A percentile compares a stretch with the other conserved stretches of the same genome.
Evolutionary conservation across 2,888 invertebrate species (phyloP).

Genomic region (Pandemis corylana): DNA sequence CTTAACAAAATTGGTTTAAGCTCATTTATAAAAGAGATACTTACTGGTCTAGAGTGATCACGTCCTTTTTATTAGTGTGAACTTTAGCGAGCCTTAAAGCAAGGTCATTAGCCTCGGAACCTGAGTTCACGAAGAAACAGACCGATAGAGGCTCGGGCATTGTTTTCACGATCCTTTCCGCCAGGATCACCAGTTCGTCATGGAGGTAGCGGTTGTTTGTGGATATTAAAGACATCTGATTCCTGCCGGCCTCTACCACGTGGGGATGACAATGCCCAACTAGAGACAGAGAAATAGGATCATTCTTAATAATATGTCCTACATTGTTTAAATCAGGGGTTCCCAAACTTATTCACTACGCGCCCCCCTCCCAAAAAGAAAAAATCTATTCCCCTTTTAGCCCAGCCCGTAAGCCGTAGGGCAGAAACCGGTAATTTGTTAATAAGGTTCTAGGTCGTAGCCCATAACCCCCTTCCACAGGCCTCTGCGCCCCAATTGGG

Average conservation of each 20-base stretch:
- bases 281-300: conserved; percentile 66
- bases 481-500: too few species aligned
- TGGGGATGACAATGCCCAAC: conserved; percentile 99
- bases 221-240: conserved; percentile 95
- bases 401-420: too few species aligned
- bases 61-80: conserved; percentile 94
- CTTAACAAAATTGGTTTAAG: conserved; percentile 15
- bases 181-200: conserved; percentile 96
- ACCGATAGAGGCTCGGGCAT: conserved; percentile 95
- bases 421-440: too few species aligned
- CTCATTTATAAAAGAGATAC: conserved; percentile 68
- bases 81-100: conserved; percentile 95
- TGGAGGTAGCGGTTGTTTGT: conserved; percentile 99
- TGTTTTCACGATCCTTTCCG: conserved; percentile 91
- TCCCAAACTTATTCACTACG: too few species aligned
- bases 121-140: conserved; percentile 99
- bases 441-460: too few species aligned
- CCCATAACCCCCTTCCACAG: too few species aligned
- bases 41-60: conserved; percentile 98
- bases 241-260: conserved; percentile 95
- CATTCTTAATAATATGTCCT: neutral
- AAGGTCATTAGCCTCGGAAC: conserved; percentile 99
- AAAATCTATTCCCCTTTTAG: too few species aligned
- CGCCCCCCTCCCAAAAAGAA: too few species aligned
- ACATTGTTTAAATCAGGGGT: too few species aligned